Evolutionary conservation across 2,888 invertebrate species (phyloP).

Genomic region (Galerucella calmariensis): DNA sequence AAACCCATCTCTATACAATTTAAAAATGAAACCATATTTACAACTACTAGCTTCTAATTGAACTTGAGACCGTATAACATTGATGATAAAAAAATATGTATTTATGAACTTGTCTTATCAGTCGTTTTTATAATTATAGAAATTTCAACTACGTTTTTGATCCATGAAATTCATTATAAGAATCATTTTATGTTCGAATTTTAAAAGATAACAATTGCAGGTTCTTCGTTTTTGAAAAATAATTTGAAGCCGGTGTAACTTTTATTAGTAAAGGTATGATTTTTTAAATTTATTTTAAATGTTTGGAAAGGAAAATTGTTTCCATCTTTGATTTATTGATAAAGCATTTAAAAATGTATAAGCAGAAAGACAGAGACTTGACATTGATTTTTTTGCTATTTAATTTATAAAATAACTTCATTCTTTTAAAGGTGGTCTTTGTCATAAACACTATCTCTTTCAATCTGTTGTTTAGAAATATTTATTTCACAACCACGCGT

Average conservation of each 20-base stretch:
- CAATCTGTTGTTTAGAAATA: too few relatives aligned
- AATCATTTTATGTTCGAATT: conserved; percentile 2
- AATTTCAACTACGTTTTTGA: neutral
- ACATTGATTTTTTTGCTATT: too few relatives aligned
- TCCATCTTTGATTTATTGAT: too few relatives aligned
- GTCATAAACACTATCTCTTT: too few relatives aligned
- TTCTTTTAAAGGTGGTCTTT: too few relatives aligned
- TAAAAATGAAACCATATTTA: too few relatives aligned
- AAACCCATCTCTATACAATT: too few relatives aligned
- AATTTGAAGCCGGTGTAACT: neutral
- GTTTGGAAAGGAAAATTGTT: too few relatives aligned
- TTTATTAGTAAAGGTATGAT: neutral
- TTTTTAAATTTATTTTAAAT: neutral
- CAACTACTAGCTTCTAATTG: conserved; percentile 1
- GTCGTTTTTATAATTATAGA: conserved; percentile 8
- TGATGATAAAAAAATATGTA: neutral
- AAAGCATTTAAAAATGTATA: too few relatives aligned
- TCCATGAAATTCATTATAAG: neutral
- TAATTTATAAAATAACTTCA: too few relatives aligned
- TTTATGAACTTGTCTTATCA: conserved; percentile 6
- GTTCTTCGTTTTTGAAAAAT: neutral
- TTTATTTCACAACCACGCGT: too few relatives aligned
- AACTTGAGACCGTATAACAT: conserved; percentile 3
- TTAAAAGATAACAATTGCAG: neutral
- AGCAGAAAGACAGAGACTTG: too few relatives aligned